These are phyloP conservation scores for Seira ritae DNA, from an alignment of 2,888 invertebrate species.

Conservation along the genomic window DNA sequence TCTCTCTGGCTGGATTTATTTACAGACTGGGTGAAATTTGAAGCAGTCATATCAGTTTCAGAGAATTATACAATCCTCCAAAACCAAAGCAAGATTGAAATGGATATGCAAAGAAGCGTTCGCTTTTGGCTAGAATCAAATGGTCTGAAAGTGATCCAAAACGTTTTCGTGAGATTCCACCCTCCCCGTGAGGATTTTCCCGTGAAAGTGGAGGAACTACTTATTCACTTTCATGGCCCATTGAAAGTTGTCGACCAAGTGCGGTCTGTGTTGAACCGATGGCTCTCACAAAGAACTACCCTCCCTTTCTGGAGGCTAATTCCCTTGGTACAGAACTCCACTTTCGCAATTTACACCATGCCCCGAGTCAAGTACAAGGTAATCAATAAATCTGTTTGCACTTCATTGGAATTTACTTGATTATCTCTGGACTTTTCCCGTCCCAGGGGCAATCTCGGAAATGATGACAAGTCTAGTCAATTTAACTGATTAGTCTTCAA, in stretches of 20 bases:
- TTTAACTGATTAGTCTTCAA: background rate
- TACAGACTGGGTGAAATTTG: slow-evolving; percentile 53
- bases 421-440: background rate
- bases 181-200: background rate
- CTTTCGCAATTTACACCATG: slow-evolving; percentile 19
- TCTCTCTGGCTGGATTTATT: background rate
- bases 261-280: background rate
- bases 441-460: slow-evolving; percentile 12
- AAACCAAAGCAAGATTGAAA: slow-evolving; percentile 24
- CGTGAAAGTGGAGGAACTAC: background rate
- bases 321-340: slow-evolving; percentile 8
- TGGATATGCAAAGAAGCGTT: slow-evolving; percentile 36
- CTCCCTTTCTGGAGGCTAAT: background rate
- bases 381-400: background rate
- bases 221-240: slow-evolving; percentile 53
- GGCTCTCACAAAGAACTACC: background rate
- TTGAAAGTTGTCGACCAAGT: slow-evolving; percentile 10
- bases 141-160: slow-evolving; percentile 27
- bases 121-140: slow-evolving; percentile 27
- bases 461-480: background rate
- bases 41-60: slow-evolving; percentile 44
- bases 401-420: too few relatives aligned
- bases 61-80: slow-evolving; percentile 27
- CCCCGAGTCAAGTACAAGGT: slow-evolving; percentile 54
- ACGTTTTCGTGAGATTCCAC: slow-evolving; percentile 34